phyloP scores from a whole-genome alignment of 2,797 vertebrate genomes.

The Manis javanica region DNA sequence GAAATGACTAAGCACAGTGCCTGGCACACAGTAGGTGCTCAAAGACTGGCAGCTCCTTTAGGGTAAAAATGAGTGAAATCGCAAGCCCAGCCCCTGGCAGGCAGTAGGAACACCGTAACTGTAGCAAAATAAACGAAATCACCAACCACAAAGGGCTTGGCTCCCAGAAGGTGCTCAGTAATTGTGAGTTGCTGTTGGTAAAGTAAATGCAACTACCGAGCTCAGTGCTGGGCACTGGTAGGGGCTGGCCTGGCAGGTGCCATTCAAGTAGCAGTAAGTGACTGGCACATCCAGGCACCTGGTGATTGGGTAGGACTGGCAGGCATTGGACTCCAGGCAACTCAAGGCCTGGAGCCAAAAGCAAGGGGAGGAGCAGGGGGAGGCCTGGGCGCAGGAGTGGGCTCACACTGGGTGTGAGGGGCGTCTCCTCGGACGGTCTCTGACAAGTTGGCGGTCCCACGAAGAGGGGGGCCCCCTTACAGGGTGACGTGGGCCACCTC shows the following conservation, averaged over 20 bases:
- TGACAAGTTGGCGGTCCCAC: not conserved
- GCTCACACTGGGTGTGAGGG: too few species aligned
- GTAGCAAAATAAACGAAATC: not conserved
- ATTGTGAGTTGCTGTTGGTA: not conserved
- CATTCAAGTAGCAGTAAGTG: too few species aligned
- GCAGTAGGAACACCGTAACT: not conserved
- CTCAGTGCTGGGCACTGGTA: not conserved
- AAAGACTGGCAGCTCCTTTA: not conserved
- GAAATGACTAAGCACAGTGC: not conserved
- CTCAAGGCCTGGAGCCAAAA: not conserved
- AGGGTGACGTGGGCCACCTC: constrained; percentile 77
- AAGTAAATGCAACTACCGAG: not conserved
- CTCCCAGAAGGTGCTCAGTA: not conserved
- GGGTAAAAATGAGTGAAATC: not conserved
- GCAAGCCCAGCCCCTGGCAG: not conserved
- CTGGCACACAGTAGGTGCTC: too few species aligned
- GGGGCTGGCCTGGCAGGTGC: not conserved
- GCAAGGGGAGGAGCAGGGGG: not conserved
- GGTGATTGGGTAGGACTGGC: not conserved
- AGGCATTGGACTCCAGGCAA: not conserved
- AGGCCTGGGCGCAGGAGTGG: not conserved
- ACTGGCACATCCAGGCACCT: not conserved
- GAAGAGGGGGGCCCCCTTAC: not conserved
- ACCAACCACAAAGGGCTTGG: not conserved
- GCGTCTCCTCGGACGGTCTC: constrained; percentile 76